Evolutionary conservation across 2,888 invertebrate genomes (phyloP), one percentile per base, ranked within the genome.

Genomic region (Beris chalybata): DNA sequence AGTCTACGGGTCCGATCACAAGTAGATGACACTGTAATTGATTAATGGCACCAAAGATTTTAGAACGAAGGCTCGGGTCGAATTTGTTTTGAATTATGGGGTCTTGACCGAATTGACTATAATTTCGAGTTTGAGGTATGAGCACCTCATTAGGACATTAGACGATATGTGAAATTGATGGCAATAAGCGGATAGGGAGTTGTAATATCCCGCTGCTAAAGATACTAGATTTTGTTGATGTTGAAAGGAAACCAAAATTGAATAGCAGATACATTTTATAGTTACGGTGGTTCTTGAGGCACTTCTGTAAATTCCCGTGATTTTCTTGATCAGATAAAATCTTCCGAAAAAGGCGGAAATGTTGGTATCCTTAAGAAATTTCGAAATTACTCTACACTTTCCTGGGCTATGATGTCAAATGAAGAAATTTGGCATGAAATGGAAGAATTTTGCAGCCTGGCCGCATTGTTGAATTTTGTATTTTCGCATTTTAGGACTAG

Each of bases 21-120:
- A 64, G 45, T 64, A 54, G 64, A 64, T 64, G 64, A 54, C 64
- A 64, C 54, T 54, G 22, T 64, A 64, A 64, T 64, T 64, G 64
- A 64, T 64, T 64, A 54, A 64, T 64, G 64, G 54, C 53, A 31
- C 31, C 7, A 30, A 29, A 5, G 15, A 44, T 44, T 44, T 38
- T 48, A 48, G 15, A 13, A 47, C n/a, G 15, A 48, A 11, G n/a
- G 15, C 11, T 54, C n/a, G 44, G 38, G 53, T 52, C 43, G 43
- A 64, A 54, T 54, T 64, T 30, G 43, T 54, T 45, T 64, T 54
- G 64, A 54, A 54, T 53, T 53, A 54, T 44, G 43, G 45, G 64
- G 48, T 48, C 44, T 64, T 64, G 38, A 12, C 15, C 11, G 43
- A 43, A 52, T 38, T 9, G 2, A 15, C 38, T 22, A 32, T 52